Evolutionary conservation across 2,888 invertebrate genomes (phyloP).

Genomic region (Noctua janthina): DNA sequence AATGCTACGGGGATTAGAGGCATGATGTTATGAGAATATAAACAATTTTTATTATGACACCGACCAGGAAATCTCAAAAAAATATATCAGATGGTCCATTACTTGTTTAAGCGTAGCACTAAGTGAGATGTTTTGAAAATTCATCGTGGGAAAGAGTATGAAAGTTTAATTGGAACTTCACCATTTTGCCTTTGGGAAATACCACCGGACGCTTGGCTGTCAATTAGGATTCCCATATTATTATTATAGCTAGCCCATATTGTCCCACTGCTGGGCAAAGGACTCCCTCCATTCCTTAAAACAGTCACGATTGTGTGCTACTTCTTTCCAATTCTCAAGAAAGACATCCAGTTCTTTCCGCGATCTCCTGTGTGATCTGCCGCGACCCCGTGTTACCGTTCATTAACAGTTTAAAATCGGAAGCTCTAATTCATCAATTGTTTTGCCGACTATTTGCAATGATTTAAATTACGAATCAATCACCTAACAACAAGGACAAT

Average conservation of each 20-base stretch:
- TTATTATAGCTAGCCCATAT: too few species aligned
- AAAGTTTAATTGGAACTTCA: background rate
- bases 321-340: too few species aligned
- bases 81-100: background rate
- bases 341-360: too few species aligned
- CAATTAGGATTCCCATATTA: background rate
- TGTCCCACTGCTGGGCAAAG: too few species aligned
- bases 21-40: too few species aligned
- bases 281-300: too few species aligned
- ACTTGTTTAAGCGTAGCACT: too few species aligned
- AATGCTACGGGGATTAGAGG: too few species aligned
- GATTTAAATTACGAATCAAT: conserved; percentile 4
- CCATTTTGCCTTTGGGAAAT: background rate
- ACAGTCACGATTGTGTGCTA: too few species aligned
- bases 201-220: background rate
- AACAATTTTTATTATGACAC: background rate
- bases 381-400: too few species aligned
- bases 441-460: background rate
- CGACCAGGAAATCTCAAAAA: background rate
- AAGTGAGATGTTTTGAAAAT: too few species aligned
- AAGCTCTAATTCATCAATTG: background rate
- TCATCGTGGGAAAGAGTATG: background rate
- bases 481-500: background rate
- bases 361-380: too few species aligned
- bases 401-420: background rate